Percentiles rank a stretch among this genome's conserved stretches.
Conservation (phyloP, 30 jellyfish, hydroid and myxozoan species). For the Phacellophora camtschatica region DNA sequence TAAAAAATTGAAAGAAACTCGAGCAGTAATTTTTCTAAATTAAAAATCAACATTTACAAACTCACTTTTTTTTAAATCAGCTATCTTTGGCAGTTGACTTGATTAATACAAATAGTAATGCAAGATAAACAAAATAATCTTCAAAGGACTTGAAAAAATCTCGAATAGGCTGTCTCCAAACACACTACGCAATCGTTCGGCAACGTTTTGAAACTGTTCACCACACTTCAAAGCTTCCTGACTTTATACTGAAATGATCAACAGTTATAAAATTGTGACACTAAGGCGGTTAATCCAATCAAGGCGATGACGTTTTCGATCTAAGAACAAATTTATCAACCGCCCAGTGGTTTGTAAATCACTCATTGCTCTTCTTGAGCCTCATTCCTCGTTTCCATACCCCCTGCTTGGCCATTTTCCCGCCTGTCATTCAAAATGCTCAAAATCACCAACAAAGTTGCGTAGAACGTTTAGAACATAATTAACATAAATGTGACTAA, state of each 20-base stretch:
- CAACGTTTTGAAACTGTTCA: slow-evolving; percentile 15
- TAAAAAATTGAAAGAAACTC: no score
- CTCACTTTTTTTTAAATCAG: no score
- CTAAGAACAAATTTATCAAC: slow-evolving; percentile 32
- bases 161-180: no score
- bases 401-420: slow-evolving; percentile 47
- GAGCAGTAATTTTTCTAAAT: no score
- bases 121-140: no score
- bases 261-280: slow-evolving; percentile 48
- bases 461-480: slow-evolving; percentile 50
- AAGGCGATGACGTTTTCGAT: slow-evolving; percentile 52
- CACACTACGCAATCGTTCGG: slow-evolving; percentile 8
- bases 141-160: no score
- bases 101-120: no score
- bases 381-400: slow-evolving; percentile 41
- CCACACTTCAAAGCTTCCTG: slow-evolving; percentile 28
- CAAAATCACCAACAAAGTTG: no score
- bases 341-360: slow-evolving; percentile 34
- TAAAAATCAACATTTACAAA: no score
- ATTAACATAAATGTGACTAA: slow-evolving; percentile 28
- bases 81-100: no score
- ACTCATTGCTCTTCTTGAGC: slow-evolving; percentile 40
- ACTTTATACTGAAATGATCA: slow-evolving; percentile 68
- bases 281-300: slow-evolving; percentile 68
- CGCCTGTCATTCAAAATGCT: slow-evolving; percentile 68